Evolutionary conservation across 2,888 invertebrate species (phyloP).

Genomic region (Acrobasis consociella): DNA sequence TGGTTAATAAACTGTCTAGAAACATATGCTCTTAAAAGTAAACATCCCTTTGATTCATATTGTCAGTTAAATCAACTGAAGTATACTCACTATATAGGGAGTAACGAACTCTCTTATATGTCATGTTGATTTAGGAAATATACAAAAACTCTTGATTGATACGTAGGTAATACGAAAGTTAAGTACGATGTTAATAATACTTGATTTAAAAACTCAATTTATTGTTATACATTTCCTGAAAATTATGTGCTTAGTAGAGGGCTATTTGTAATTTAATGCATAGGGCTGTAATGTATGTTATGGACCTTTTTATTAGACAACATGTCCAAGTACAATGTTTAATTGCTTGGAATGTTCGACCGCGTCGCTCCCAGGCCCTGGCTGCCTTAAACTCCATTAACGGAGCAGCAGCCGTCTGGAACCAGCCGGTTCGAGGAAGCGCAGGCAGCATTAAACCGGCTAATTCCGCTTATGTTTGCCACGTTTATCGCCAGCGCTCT

Average conservation of each 20-base stretch:
- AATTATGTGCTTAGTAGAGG: not conserved
- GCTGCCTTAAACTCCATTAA: conserved; percentile 35
- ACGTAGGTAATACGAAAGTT: too few relatives aligned
- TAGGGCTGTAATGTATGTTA: not conserved
- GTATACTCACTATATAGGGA: too few relatives aligned
- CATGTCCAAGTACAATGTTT: conserved; percentile 41
- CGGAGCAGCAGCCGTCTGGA: conserved; percentile 48
- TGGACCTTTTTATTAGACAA: not conserved
- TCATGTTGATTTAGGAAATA: too few relatives aligned
- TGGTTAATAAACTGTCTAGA: too few relatives aligned
- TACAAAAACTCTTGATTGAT: too few relatives aligned
- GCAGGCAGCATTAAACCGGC: conserved; percentile 56
- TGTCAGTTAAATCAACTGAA: too few relatives aligned
- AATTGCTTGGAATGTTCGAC: conserved; percentile 69
- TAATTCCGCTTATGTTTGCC: conserved; percentile 51
- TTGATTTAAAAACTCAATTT: not conserved
- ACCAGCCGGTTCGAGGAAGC: conserved; percentile 63
- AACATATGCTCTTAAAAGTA: too few relatives aligned
- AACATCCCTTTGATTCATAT: too few relatives aligned
- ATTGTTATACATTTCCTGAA: not conserved
- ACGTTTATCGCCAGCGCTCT: conserved; percentile 42
- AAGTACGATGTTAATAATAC: too few relatives aligned
- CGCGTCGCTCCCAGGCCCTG: conserved; percentile 35
- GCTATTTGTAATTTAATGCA: not conserved
- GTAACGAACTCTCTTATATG: too few relatives aligned